Base-by-base conservation (phyloP, 2,888 invertebrate genomes). In the Cryptus armator region DNA sequence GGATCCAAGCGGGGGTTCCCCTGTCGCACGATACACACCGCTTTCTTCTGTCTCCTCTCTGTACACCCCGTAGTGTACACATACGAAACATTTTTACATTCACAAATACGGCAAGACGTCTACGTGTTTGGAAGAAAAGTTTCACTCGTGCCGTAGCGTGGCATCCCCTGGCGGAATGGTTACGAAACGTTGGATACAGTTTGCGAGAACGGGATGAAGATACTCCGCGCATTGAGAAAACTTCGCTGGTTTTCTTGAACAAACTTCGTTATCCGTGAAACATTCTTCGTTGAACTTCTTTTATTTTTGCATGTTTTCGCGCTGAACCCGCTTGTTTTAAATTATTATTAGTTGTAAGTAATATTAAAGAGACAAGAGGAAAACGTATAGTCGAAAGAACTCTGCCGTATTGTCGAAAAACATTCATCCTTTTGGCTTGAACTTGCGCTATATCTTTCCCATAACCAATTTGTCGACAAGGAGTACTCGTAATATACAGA, bases 1-100 rank as follows among this genome's bases (percentile, higher is more conserved):
- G 83, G 84, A 86, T 84, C 85, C 86, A 86, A 83, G 85, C 78
- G 84, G 82, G 85, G 86, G 84, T 82, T 43, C 76, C 67, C 78
- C 24, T 53, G 16, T n/a, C 37, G 53, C 32, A 70, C 37, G 37
- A 37, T 37, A 59, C 53, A 53, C 66, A 7, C 64, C 19, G 72
- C 19, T 76, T 66, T 75, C 44, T 78, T 78, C 53, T 80, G 67
- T 70, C 81, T 62, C 68, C 12, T 71, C 81, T 71, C n/a, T 67
- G 56, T 43, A 37, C 59, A 71, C 24, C 48, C 44, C 37, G 37
- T 37, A 80, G 59, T 51, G 51, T n/a, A 66, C 29, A 53, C 56
- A 32, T 12, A 71, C 71, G 14, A 62, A 14, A 51, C 43, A 16
- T 32, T 56, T 44, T 7, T 44, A 53, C 16, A 19, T 68, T 16